Conservation (phyloP, 2,113 vertebrate genomes). For the Halcyon malimbica region DNA sequence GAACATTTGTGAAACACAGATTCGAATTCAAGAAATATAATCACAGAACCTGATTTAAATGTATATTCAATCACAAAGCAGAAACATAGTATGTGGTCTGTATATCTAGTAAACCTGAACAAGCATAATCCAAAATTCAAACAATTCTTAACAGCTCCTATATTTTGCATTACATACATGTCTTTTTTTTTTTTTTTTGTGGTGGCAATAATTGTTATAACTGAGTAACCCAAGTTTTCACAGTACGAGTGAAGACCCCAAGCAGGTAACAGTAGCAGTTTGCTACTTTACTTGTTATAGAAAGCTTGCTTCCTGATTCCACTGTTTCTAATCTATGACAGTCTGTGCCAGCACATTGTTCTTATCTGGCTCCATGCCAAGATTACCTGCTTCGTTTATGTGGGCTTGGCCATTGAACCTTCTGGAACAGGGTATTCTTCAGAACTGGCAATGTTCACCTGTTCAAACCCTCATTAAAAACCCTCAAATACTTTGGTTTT, state of each 20-base stretch:
- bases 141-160: neutral
- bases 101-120: neutral
- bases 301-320: neutral
- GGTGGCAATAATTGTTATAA: neutral
- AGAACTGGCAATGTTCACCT: neutral
- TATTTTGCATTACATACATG: neutral
- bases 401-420: neutral
- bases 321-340: neutral
- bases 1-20: neutral
- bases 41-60: slow-evolving; percentile 30
- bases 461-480: neutral
- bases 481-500: neutral
- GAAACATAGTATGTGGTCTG: neutral
- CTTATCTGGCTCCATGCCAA: rapidly evolving
- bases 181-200: neutral
- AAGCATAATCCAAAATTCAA: neutral
- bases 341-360: neutral
- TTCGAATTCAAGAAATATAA: slow-evolving; percentile 15
- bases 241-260: neutral
- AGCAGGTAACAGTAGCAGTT: neutral
- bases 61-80: neutral
- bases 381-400: neutral
- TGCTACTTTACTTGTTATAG: neutral
- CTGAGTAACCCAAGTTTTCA: neutral
- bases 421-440: neutral